A percentile compares a stretch with the other conserved stretches of the same genome.
These are phyloP conservation scores for Gorsachius magnificus DNA, from an alignment of 2,797 vertebrate species.

Conservation along the genomic window DNA sequence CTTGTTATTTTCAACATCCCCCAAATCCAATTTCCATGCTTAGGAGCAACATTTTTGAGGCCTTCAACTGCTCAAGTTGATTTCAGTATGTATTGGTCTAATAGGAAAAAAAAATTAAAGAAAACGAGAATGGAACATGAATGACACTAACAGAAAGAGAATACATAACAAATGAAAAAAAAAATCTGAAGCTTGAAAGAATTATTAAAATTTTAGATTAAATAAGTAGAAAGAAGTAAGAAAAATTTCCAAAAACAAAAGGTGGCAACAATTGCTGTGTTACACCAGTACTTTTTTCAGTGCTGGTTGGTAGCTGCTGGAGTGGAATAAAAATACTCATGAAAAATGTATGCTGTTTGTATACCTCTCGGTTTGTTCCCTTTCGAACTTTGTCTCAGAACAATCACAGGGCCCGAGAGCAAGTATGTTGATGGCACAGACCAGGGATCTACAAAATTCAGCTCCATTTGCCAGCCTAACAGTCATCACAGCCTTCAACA, in stretches of 20 bases:
- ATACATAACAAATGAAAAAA: background rate
- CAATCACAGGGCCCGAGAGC: background rate
- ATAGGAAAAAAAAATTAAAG: background rate
- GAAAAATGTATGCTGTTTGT: constrained; percentile 40
- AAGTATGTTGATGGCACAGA: background rate
- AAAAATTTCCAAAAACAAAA: background rate
- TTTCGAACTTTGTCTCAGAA: constrained; percentile 13
- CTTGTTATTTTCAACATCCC: background rate
- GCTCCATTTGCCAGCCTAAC: background rate
- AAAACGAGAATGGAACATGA: background rate
- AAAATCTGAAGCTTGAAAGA: background rate
- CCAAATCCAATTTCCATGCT: background rate
- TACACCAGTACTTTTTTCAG: background rate
- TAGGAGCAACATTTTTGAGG: background rate
- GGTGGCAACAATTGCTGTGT: background rate
- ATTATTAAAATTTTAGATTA: background rate
- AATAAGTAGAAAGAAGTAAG: background rate
- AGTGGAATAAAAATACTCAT: constrained; percentile 26
- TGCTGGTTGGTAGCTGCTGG: background rate
- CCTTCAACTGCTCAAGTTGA: background rate
- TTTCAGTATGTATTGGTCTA: background rate
- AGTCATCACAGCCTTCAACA: background rate
- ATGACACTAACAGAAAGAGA: background rate
- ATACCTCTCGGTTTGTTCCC: background rate
- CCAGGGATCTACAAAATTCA: background rate